phyloP scores from a whole-genome alignment of 2,888 invertebrate species.

The Junonia oenone region DNA sequence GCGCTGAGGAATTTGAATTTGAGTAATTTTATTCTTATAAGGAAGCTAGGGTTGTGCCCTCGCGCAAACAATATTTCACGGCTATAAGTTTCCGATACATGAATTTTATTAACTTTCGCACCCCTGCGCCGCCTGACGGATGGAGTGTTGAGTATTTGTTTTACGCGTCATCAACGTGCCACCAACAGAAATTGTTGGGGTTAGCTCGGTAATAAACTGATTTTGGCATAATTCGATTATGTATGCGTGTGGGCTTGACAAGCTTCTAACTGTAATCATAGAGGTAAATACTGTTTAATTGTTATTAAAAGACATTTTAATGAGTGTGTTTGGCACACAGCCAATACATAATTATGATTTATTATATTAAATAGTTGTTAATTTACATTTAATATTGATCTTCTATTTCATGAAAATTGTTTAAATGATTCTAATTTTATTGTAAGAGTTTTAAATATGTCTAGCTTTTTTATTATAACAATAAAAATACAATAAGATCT shows the following conservation, averaged over 20 bases:
- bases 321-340: too few relatives aligned
- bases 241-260: constrained; percentile 43
- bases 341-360: background rate
- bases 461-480: too few relatives aligned
- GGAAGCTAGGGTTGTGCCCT: constrained; percentile 61
- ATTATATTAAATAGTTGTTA: background rate
- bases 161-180: constrained; percentile 72
- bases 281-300: constrained; percentile 27
- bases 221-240: constrained; percentile 45
- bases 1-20: constrained; percentile 29
- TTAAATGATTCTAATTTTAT: too few relatives aligned
- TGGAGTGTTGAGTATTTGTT: constrained; percentile 70
- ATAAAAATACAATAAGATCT: background rate
- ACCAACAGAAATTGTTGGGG: constrained; percentile 49
- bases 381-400: too few relatives aligned
- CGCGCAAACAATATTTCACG: constrained; percentile 68
- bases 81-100: constrained; percentile 78
- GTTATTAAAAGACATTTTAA: background rate
- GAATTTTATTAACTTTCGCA: constrained; percentile 77
- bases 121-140: constrained; percentile 51
- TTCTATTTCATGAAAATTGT: too few relatives aligned
- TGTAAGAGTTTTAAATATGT: too few relatives aligned
- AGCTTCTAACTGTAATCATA: constrained; percentile 32
- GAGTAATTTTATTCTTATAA: constrained; percentile 45
- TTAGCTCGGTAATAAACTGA: constrained; percentile 36